Percentiles rank a stretch among this genome's conserved stretches.
Conservation (phyloP, 2,113 vertebrate genomes). For the Zosterops lateralis region DNA sequence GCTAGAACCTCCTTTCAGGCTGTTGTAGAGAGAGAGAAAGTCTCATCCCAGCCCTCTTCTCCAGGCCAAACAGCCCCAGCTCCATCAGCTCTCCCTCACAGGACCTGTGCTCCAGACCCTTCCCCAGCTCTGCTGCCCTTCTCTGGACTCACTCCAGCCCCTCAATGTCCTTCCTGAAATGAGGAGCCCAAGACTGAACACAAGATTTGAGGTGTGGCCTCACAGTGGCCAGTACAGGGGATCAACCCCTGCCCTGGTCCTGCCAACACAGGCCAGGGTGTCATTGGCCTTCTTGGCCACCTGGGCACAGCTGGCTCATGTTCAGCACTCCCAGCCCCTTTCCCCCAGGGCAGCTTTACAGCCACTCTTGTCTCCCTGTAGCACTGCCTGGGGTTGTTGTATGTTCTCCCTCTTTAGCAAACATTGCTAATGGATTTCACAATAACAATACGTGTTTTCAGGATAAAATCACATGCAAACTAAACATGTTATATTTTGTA, state of each 20-base stretch:
- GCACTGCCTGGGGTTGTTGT: background rate
- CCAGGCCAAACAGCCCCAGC: background rate
- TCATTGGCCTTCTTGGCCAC: background rate
- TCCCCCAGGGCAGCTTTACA: background rate
- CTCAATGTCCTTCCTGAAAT: background rate
- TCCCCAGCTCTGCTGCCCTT: background rate
- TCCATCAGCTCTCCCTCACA: background rate
- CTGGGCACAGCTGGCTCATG: background rate
- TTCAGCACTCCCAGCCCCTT: background rate
- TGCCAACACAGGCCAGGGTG: background rate
- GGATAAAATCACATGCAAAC: conserved; percentile 34
- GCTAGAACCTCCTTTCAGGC: background rate
- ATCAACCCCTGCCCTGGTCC: background rate
- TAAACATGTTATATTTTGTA: background rate
- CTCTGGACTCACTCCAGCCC: fast-evolving
- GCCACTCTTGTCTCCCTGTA: background rate
- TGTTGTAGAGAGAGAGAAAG: background rate
- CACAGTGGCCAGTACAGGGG: background rate
- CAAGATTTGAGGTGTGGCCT: background rate
- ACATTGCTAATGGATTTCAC: conserved; percentile 44
- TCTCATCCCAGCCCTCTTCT: background rate
- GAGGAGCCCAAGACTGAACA: background rate
- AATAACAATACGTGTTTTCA: conserved; percentile 33
- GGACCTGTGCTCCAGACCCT: background rate
- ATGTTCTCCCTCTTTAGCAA: conserved; percentile 24